Conservation (phyloP, 2,888 invertebrate genomes). For the Ornithoptera alexandrae region DNA sequence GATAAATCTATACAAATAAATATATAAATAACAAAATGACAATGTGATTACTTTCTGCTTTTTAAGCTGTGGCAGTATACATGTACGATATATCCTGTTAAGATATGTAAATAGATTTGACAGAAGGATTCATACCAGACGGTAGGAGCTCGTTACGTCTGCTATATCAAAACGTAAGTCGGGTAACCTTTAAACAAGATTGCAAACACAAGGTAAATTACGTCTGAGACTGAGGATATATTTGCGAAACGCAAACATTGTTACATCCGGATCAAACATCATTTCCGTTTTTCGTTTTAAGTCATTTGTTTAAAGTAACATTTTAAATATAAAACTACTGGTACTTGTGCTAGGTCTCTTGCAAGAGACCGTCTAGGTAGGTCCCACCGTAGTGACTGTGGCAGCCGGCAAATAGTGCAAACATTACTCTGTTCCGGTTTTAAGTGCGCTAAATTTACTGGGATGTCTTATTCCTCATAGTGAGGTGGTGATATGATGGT, state of each 20-base stretch:
- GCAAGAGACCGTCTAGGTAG: too few relatives aligned
- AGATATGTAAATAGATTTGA: background rate
- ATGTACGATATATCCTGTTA: background rate
- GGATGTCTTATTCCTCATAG: too few relatives aligned
- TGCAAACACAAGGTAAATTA: conserved; percentile 19
- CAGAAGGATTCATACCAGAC: background rate
- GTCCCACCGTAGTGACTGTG: too few relatives aligned
- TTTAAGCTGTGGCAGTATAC: background rate
- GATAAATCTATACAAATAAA: too few relatives aligned
- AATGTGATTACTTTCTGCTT: too few relatives aligned
- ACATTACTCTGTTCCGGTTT: too few relatives aligned
- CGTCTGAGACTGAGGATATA: conserved; percentile 22
- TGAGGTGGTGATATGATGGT: too few relatives aligned
- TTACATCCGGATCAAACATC: conserved; percentile 5
- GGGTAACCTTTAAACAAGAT: conserved; percentile 20
- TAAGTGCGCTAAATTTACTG: too few relatives aligned
- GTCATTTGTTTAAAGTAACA: background rate
- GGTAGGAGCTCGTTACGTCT: conserved; percentile 21
- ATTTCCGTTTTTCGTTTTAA: conserved; percentile 12
- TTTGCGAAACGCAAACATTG: conserved; percentile 15
- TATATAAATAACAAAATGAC: too few relatives aligned
- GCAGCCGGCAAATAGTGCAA: too few relatives aligned
- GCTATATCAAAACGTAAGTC: conserved; percentile 14
- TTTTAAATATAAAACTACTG: background rate
- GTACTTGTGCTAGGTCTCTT: too few relatives aligned